phyloP scores from a whole-genome alignment of 2,113 vertebrate species.

The Brevimyrus niger region DNA sequence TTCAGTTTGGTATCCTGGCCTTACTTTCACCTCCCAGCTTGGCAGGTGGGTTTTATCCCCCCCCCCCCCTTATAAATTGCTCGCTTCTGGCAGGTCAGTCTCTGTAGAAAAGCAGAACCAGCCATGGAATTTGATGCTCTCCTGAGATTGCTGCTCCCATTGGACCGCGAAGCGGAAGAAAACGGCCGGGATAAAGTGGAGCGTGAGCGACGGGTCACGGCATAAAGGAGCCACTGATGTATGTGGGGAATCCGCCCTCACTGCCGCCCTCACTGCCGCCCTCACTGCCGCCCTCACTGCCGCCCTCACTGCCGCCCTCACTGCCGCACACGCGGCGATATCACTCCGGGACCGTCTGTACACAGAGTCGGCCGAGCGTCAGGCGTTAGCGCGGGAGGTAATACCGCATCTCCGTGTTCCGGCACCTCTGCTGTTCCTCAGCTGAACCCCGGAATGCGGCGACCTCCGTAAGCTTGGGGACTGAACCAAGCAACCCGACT shows the following conservation, averaged over 20 bases:
- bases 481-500: not conserved
- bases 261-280: not conserved
- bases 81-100: constrained; percentile 12
- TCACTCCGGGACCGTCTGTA: not conserved
- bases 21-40: not conserved
- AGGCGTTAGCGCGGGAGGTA: not conserved
- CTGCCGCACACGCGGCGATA: not conserved
- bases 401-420: not conserved
- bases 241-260: not conserved
- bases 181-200: not conserved
- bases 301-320: not conserved
- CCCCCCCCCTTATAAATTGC: not conserved
- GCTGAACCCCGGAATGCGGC: not conserved
- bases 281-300: not conserved
- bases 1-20: not conserved
- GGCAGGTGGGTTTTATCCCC: not conserved
- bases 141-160: not conserved
- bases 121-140: not conserved
- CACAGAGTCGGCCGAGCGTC: not conserved
- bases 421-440: not conserved
- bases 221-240: not conserved
- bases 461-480: not conserved
- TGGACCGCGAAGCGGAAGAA: not conserved
- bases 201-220: not conserved
- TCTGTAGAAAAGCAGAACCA: not conserved